Evolutionary conservation across 2,113 vertebrate species (phyloP).

Genomic region (Oryctolagus cuniculus): DNA sequence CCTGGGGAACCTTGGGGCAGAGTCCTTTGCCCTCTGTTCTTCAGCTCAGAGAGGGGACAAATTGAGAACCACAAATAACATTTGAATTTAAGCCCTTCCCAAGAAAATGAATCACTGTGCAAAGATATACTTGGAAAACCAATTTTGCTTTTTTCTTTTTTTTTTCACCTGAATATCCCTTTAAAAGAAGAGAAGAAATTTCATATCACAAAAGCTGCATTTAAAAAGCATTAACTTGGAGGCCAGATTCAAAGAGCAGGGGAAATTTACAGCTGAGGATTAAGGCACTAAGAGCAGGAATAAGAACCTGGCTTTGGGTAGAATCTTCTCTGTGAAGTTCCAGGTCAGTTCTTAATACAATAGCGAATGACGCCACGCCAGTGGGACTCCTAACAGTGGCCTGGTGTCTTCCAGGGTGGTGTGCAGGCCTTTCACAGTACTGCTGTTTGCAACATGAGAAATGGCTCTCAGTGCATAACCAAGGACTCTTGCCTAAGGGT

Average conservation of each 20-base stretch:
- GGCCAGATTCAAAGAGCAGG: slow-evolving; percentile 60
- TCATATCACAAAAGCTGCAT: slow-evolving; percentile 65
- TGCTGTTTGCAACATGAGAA: background rate
- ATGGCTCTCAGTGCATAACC: background rate
- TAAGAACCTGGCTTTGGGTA: background rate
- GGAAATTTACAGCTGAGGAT: background rate
- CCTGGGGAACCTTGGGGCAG: background rate
- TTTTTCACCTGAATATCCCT: slow-evolving; percentile 54
- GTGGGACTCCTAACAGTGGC: background rate
- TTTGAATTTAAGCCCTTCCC: slow-evolving; percentile 63
- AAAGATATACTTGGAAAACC: slow-evolving; percentile 69
- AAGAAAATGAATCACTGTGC: slow-evolving; percentile 63
- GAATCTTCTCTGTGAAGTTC: background rate
- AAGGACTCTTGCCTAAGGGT: background rate
- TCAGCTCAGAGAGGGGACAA: slow-evolving; percentile 46
- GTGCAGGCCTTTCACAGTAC: accelerated
- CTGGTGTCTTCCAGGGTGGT: accelerated
- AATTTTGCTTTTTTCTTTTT: slow-evolving; percentile 40
- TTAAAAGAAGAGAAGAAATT: slow-evolving; percentile 52
- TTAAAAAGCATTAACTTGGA: slow-evolving; percentile 67
- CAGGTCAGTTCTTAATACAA: background rate
- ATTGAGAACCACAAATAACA: slow-evolving; percentile 68
- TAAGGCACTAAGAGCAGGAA: slow-evolving; percentile 40
- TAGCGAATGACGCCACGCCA: background rate
- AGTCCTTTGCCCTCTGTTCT: background rate